phyloP scores from a whole-genome alignment of 2,113 vertebrate species.

The Peucedramus taeniatus region DNA sequence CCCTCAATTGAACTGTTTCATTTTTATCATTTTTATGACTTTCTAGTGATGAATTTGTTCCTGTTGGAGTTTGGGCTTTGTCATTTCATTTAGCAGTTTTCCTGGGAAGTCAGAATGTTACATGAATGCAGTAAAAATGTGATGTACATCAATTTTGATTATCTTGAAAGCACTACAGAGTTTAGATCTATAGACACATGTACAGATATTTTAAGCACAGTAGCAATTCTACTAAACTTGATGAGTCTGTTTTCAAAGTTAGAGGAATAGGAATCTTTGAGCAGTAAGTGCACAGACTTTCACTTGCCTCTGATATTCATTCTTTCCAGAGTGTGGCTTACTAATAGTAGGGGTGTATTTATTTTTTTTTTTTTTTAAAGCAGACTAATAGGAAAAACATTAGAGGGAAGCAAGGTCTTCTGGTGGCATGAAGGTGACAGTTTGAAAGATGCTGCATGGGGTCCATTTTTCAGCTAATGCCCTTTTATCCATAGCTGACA shows the following conservation, averaged over 20 bases:
- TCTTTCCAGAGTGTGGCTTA: background rate
- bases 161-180: background rate
- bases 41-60: background rate
- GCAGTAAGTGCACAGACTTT: background rate
- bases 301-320: background rate
- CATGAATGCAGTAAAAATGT: background rate
- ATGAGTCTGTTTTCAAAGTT: background rate
- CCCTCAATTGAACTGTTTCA: background rate
- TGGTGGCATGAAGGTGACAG: background rate
- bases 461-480: background rate
- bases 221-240: background rate
- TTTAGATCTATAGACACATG: background rate
- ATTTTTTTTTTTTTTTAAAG: background rate
- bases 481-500: background rate
- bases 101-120: background rate
- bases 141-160: background rate
- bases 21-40: slow-evolving; percentile 30
- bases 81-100: background rate
- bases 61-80: background rate
- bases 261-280: background rate
- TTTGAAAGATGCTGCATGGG: background rate
- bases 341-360: background rate
- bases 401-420: background rate
- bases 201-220: background rate
- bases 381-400: background rate